A percentile compares a stretch with the other conserved stretches of the same genome.
Evolutionary conservation across 2,113 vertebrate species (phyloP).

Genomic region (Cynocephalus volans): DNA sequence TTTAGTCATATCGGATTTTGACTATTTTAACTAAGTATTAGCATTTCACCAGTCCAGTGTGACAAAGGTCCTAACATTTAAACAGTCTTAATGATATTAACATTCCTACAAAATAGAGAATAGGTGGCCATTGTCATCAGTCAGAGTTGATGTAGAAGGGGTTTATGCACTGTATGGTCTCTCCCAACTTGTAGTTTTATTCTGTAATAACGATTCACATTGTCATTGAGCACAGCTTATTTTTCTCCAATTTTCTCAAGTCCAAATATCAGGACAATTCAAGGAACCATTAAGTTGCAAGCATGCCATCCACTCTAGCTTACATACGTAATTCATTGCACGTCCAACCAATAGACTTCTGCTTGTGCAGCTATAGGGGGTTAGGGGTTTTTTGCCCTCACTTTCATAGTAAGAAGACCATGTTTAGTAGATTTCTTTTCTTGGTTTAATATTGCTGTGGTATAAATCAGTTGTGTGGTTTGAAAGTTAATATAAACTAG

Average conservation of each 20-base stretch:
- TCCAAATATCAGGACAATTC: not conserved
- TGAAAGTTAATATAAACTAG: not conserved
- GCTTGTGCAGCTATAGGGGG: not conserved
- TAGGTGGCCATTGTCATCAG: no score
- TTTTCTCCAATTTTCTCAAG: not conserved
- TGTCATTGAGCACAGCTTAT: not conserved
- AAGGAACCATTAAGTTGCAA: not conserved
- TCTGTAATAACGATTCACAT: not conserved
- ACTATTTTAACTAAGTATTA: constrained; percentile 4
- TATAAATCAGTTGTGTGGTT: not conserved
- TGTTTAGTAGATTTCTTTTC: not conserved
- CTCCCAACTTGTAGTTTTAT: not conserved
- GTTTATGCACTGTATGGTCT: not conserved
- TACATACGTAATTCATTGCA: not conserved
- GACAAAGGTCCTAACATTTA: not conserved
- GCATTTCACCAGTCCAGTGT: not conserved
- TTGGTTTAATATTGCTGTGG: not conserved
- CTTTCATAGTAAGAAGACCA: not conserved
- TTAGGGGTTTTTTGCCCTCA: not conserved
- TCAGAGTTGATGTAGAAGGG: not conserved
- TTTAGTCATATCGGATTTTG: not conserved
- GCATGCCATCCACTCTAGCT: not conserved
- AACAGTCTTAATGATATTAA: not conserved
- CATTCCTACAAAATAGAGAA: not conserved
- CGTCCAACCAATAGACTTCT: not conserved